Evolutionary conservation across 2,888 invertebrate species (phyloP).

Genomic region (Miltochrista miniata): DNA sequence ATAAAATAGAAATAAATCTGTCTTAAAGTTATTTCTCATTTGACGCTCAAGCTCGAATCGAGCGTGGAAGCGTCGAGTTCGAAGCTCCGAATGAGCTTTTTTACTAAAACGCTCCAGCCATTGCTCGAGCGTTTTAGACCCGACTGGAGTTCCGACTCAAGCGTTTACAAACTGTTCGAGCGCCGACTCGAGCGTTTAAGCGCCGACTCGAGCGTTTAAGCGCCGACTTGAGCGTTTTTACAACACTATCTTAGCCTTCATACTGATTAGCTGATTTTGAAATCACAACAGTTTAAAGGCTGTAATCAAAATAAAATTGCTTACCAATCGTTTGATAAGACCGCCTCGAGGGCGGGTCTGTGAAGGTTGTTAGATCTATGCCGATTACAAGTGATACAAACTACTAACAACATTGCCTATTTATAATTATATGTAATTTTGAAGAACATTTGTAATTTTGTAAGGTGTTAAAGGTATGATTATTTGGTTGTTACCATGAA

Average conservation of each 20-base stretch:
- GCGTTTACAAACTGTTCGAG: too few relatives aligned
- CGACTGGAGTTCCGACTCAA: too few relatives aligned
- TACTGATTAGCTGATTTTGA: constrained; percentile 23
- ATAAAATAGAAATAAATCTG: too few relatives aligned
- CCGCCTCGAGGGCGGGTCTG: constrained; percentile 1
- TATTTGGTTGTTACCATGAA: constrained; percentile 3
- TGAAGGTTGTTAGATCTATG: constrained; percentile 22
- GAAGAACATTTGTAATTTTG: constrained; percentile 18
- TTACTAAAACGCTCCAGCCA: too few relatives aligned
- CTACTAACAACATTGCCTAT: constrained; percentile 7
- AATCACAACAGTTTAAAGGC: constrained; percentile 25
- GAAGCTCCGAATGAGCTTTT: too few relatives aligned
- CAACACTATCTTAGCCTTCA: constrained; percentile 15
- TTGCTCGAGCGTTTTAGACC: too few relatives aligned
- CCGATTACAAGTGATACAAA: constrained; percentile 13
- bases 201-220: too few relatives aligned
- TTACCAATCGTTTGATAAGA: constrained; percentile 36
- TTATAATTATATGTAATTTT: constrained; percentile 14
- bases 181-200: too few relatives aligned
- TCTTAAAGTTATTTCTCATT: too few relatives aligned
- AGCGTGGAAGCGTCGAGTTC: too few relatives aligned
- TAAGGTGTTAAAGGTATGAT: constrained; percentile 20
- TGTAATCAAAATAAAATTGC: constrained; percentile 28
- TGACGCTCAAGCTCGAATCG: too few relatives aligned
- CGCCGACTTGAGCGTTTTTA: constrained; percentile 6